Conservation (phyloP, 2,797 vertebrate genomes). For the Carapus acus region DNA sequence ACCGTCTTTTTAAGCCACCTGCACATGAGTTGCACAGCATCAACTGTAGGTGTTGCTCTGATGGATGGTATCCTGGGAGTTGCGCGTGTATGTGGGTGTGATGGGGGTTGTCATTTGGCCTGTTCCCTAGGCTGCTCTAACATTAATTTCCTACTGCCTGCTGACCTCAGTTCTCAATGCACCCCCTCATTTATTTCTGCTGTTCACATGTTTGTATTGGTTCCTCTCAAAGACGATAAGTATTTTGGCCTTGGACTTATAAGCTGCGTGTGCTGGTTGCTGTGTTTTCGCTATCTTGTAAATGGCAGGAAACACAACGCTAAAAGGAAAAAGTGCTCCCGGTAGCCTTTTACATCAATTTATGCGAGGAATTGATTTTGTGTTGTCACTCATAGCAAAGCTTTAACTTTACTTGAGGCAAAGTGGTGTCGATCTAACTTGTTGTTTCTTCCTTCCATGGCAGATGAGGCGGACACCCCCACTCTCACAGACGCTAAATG, state of each 20-base stretch:
- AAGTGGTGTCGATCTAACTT: conserved; percentile 14
- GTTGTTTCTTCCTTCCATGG: conserved; percentile 29
- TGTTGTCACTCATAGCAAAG: background rate
- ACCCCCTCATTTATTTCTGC: conserved; percentile 42
- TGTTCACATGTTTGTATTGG: conserved; percentile 32
- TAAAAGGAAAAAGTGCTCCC: background rate
- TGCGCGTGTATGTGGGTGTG: conserved; percentile 4
- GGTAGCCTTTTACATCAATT: background rate
- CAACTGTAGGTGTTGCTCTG: conserved; percentile 51
- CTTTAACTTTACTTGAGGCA: conserved; percentile 1
- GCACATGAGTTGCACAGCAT: conserved; percentile 32
- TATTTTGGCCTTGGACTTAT: conserved; percentile 13
- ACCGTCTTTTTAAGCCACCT: conserved; percentile 1
- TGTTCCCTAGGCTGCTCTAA: conserved; percentile 47
- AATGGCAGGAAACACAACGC: background rate
- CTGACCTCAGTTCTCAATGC: conserved; percentile 66
- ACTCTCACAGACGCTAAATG: conserved; percentile 87
- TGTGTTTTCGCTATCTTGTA: background rate
- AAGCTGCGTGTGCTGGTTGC: background rate
- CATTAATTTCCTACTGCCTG: conserved; percentile 56
- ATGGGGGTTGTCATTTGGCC: conserved; percentile 52
- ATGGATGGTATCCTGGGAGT: conserved; percentile 45
- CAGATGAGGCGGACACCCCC: conserved; percentile 88
- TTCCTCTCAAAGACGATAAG: conserved; percentile 13
- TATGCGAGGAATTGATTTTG: background rate